These are phyloP conservation scores for Drosophila algonquin DNA, from an alignment of 2,888 invertebrate species.

Conservation along the genomic window DNA sequence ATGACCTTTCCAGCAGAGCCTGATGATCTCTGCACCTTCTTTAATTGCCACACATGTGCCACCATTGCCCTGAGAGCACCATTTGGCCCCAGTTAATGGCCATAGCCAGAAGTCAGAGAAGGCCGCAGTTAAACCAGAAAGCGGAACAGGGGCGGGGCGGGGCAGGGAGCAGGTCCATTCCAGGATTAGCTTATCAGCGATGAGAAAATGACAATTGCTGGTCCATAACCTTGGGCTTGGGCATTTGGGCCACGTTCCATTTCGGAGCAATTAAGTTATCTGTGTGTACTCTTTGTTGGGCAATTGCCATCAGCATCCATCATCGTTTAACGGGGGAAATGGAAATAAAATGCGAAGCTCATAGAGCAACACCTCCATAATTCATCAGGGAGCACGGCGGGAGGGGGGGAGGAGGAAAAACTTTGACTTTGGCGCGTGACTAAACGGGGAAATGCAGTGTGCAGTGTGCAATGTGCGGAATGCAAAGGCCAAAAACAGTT, in stretches of 20 bases:
- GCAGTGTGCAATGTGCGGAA: constrained; percentile 37
- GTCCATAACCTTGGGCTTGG: constrained; percentile 24
- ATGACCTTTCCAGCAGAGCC: not conserved
- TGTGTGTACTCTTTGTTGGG: constrained; percentile 42
- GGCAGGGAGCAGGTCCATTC: not conserved
- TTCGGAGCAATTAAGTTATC: constrained; percentile 55
- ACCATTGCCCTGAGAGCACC: constrained; percentile 40
- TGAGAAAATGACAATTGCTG: constrained; percentile 25
- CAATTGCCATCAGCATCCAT: constrained; percentile 61
- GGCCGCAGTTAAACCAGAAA: not conserved
- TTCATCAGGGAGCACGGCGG: constrained; percentile 47
- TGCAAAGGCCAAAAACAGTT: constrained; percentile 60
- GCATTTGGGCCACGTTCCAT: constrained; percentile 54
- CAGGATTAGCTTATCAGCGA: constrained; percentile 8
- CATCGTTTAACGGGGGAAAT: constrained; percentile 56
- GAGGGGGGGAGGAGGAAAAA: constrained; percentile 51
- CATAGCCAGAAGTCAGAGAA: constrained; percentile 3
- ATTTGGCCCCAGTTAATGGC: constrained; percentile 44
- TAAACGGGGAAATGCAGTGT: constrained; percentile 59
- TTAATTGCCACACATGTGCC: constrained; percentile 45
- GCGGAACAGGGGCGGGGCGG: not conserved
- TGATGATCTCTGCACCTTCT: constrained; percentile 27
- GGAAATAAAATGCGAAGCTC: constrained; percentile 49
- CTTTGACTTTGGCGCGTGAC: constrained; percentile 71
- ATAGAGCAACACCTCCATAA: constrained; percentile 54